Percentiles rank a stretch among this genome's conserved stretches.
Evolutionary conservation across 2,797 vertebrate species (phyloP).

Genomic region (Clarias platycephalus): DNA sequence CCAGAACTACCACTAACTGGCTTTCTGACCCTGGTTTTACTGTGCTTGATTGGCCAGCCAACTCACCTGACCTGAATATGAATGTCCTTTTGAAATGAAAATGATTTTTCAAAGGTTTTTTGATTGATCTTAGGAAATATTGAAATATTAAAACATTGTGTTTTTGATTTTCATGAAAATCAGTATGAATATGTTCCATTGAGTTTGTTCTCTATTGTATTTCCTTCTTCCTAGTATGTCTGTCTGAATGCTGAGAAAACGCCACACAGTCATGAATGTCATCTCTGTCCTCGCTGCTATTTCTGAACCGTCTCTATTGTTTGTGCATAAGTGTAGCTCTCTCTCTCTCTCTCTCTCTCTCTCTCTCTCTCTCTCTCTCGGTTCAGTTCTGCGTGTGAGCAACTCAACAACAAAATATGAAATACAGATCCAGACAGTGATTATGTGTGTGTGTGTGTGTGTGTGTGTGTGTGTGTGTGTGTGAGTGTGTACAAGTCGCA

Average conservation of each 20-base stretch:
- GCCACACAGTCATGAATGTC: background rate
- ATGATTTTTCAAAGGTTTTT: no score
- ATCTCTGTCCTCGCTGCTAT: background rate
- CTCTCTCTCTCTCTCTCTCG: background rate
- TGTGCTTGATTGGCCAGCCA: no score
- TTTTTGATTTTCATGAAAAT: background rate
- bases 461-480: background rate
- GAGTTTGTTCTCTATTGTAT: background rate
- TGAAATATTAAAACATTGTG: background rate
- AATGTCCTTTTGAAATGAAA: no score
- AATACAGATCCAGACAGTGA: background rate
- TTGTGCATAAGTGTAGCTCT: background rate
- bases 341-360: background rate
- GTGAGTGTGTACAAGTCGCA: background rate
- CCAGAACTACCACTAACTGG: no score
- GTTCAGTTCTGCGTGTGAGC: background rate
- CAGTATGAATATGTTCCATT: background rate
- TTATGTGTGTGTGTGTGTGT: background rate
- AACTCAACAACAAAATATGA: background rate
- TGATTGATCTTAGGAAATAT: no score
- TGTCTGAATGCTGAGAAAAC: background rate
- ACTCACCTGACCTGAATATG: no score
- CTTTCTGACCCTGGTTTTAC: no score
- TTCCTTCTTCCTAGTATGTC: background rate
- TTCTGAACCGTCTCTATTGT: background rate